Conservation (phyloP, 2,888 invertebrate species). For the Frankliniella intonsa region DNA sequence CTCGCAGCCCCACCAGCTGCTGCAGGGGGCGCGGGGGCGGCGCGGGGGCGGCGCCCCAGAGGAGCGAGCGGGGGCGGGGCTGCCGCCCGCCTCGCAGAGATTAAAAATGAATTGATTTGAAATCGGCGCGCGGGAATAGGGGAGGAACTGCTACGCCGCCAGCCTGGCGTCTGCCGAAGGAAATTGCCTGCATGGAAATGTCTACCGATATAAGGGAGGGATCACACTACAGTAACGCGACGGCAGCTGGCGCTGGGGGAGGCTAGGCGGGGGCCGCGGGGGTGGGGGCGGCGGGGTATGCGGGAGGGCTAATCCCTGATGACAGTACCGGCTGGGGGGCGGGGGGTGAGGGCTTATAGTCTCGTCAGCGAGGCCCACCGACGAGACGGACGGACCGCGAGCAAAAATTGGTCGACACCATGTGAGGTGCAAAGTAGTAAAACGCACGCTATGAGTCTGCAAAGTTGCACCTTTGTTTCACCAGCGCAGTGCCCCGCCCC, state of each 20-base stretch:
- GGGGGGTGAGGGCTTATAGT: background rate
- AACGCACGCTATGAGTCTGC: too few relatives aligned
- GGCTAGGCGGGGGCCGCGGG: background rate
- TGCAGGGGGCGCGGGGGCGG: too few relatives aligned
- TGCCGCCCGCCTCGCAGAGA: background rate
- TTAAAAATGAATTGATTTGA: background rate
- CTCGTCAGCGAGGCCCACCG: background rate
- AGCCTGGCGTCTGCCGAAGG: background rate
- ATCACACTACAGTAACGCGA: background rate
- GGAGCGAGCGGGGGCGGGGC: background rate
- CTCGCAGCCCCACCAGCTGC: too few relatives aligned
- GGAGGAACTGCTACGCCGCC: background rate
- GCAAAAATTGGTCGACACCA: too few relatives aligned
- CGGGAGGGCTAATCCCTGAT: slow-evolving; percentile 13
- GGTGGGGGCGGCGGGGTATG: background rate
- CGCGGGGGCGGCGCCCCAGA: background rate
- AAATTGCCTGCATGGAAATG: slow-evolving; percentile 20
- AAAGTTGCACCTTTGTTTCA: too few relatives aligned
- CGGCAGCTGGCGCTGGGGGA: background rate
- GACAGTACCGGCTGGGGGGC: background rate
- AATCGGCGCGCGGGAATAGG: background rate
- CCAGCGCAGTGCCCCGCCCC: too few relatives aligned
- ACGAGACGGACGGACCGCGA: too few relatives aligned
- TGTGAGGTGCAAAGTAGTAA: too few relatives aligned
- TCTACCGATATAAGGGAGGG: slow-evolving; percentile 16